phyloP scores from a whole-genome alignment of 2,113 vertebrate species.

The Macquaria ambigua region DNA sequence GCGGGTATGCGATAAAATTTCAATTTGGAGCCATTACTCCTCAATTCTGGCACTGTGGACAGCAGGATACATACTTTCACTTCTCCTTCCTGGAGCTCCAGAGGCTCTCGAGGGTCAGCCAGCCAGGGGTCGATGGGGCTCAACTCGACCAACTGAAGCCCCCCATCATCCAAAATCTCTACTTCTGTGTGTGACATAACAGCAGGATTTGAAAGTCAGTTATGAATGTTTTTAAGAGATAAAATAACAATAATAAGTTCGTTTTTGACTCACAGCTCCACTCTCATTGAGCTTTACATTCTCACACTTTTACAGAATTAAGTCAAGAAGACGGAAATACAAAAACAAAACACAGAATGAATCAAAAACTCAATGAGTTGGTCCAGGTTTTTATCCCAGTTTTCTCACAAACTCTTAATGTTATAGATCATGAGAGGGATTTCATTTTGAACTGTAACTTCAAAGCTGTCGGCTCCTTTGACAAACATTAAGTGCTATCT shows the following conservation, averaged over 20 bases:
- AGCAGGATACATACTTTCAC: constrained; percentile 77
- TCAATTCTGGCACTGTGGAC: too few species aligned
- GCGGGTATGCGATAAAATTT: too few species aligned
- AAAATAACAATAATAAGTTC: not conserved
- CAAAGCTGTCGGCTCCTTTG: not conserved
- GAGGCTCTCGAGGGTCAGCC: constrained; percentile 72
- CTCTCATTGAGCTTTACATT: not conserved
- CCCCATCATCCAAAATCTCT: constrained; percentile 73
- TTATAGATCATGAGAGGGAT: not conserved
- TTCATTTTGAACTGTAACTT: not conserved
- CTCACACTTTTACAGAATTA: too few species aligned
- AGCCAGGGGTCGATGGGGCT: constrained; percentile 87
- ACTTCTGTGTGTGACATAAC: constrained; percentile 74
- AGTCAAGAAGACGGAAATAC: too few species aligned
- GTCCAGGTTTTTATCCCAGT: not conserved
- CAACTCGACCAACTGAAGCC: constrained; percentile 83
- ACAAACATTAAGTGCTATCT: not conserved
- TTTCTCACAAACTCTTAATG: not conserved
- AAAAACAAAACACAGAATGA: not conserved
- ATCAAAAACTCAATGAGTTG: not conserved
- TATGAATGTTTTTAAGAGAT: not conserved
- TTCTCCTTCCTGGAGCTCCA: constrained; percentile 83
- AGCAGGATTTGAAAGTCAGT: not conserved
- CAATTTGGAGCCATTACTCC: too few species aligned
- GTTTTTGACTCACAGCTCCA: not conserved